phyloP scores from a whole-genome alignment of 2,113 vertebrate species.

The Callithrix jacchus region DNA sequence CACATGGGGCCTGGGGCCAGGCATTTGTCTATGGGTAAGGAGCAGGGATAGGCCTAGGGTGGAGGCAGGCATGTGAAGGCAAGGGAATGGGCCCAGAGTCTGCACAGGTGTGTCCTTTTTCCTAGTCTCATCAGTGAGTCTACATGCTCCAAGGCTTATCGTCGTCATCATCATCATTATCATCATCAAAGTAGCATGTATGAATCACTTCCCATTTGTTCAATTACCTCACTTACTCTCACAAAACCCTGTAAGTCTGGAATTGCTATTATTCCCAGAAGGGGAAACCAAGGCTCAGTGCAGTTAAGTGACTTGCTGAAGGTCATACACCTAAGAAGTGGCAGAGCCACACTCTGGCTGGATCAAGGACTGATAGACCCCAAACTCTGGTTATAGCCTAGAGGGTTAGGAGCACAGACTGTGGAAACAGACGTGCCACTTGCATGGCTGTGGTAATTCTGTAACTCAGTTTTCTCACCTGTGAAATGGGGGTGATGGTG shows the following conservation, averaged over 20 bases:
- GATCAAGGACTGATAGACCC: neutral
- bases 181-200: neutral
- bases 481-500: neutral
- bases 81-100: neutral
- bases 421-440: neutral
- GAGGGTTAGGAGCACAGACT: neutral
- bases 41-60: neutral
- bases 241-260: neutral
- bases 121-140: neutral
- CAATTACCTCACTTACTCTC: neutral
- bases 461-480: neutral
- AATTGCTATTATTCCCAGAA: neutral
- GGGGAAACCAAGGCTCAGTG: neutral
- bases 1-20: neutral
- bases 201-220: neutral
- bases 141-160: neutral
- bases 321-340: neutral
- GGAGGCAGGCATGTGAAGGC: neutral
- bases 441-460: neutral
- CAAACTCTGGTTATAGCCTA: neutral
- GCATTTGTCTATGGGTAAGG: neutral
- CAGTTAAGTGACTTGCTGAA: neutral
- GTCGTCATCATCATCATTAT: neutral
- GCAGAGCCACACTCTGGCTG: neutral
- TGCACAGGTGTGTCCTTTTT: neutral